Percentiles rank a stretch among this genome's conserved stretches.
Conservation (phyloP, 2,888 invertebrate species). For the Bursaphelenchus okinawaensis region DNA sequence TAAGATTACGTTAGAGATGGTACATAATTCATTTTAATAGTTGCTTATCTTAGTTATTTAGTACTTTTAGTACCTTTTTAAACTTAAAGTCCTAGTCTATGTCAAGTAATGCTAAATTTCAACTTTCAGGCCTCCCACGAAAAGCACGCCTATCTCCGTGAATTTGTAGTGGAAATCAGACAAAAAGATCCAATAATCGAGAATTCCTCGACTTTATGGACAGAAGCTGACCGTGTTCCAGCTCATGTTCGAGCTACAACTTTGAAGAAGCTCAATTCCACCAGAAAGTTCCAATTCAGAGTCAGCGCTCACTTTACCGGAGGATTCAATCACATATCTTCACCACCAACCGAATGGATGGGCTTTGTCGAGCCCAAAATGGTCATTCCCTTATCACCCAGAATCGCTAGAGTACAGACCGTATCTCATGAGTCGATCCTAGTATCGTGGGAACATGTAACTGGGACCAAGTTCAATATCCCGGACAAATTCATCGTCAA, state of each 20-base stretch:
- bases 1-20: too few species aligned
- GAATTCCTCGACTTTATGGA: conserved; percentile 22
- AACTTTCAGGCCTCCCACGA: conserved; percentile 5
- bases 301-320: conserved; percentile 14
- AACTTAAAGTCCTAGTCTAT: background rate
- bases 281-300: conserved; percentile 28
- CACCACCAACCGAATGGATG: conserved; percentile 26
- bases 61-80: too few species aligned
- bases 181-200: conserved; percentile 8
- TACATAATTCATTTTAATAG: too few species aligned
- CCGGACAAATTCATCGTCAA: conserved; percentile 29
- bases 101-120: background rate
- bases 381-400: conserved; percentile 1
- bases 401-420: conserved; percentile 25
- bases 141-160: conserved; percentile 6
- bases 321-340: conserved; percentile 12
- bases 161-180: conserved; percentile 12
- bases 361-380: conserved; percentile 14
- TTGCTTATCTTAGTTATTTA: too few species aligned
- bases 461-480: conserved; percentile 7
- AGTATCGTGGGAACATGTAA: conserved; percentile 35
- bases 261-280: conserved; percentile 33
- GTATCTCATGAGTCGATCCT: conserved; percentile 27
- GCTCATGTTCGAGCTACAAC: conserved; percentile 46
- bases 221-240: conserved; percentile 32